Base-by-base conservation (phyloP, 2,113 vertebrate genomes). In the Oncorhynchus gorbuscha region DNA sequence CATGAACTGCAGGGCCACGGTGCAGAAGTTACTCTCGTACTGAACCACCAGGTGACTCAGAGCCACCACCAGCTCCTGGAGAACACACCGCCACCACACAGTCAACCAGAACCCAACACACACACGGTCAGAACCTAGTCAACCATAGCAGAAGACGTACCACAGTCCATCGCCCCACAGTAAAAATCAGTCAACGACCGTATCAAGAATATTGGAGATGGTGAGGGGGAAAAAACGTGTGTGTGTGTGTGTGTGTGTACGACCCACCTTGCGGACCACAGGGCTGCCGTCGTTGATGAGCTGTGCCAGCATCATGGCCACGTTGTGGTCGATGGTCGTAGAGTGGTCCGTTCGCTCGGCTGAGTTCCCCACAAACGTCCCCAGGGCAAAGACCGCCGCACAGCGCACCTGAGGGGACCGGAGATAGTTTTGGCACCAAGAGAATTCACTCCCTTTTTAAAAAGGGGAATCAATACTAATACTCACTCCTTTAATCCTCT, bases 21-120 rank as follows among this genome's bases (percentile, higher is more conserved):
- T 98, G 81, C 98, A 99, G 94, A 99, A 99, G 76, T 99, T 99
- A 88, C 96, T 99, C 84, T 99, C 98, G 0, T 99, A 99, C 74
- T 99, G 98, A 48, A 98, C 95, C 51, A 99, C 98, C 2, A 99
- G 92, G 84, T 99, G 97, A 93, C 96, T 99, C 74, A 99, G 91
- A 8, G 98, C 97, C 51, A 99, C 97, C 71, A 99, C 97, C 93
- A 99, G 94, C 89, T 99, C 98, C 98, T 99, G 86, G 0, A 13
- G 70, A 64, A 76, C 79, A 65, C 30, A 55, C 39, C 66, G 9
- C 48, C 45, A 32, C 59, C 49, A 65, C 22, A 28, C 1, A 55
- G 9, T 14, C 22, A 28, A 28, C 45, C 9, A 35, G 4, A 14
- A 26, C 0, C 3, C 8, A 26, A 16, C 14, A 1, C 28, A 0